Evolutionary conservation across 2,888 invertebrate genomes (phyloP), one percentile per base, ranked within the genome.

Genomic region (Malacosoma neustria): DNA sequence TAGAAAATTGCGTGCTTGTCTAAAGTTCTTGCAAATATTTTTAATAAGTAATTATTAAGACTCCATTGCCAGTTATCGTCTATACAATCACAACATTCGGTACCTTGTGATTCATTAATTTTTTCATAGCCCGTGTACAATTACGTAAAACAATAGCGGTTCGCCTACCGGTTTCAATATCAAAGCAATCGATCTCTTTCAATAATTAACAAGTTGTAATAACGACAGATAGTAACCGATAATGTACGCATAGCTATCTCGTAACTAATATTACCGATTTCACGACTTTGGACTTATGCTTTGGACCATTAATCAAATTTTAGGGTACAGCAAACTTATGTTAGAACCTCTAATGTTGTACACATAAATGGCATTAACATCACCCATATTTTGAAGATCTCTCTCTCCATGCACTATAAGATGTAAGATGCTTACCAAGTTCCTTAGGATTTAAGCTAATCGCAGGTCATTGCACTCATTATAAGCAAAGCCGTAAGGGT

Each of bases 271-370:
- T 22, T 22, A 22, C 22, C 22, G 9, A 22, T 22, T 22, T 22
- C 22, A 22, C 22, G 22, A 22, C 22, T 22, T 22, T 22, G 22
- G 22, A 22, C 22, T 22, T 22, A 22, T 9, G 22, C 6, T 9
- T 22, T 44, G 58, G 51, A 61, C 56, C 64, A 76, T 76, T 72
- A 72, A 75, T 76, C 75, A 75, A 49, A 48, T 62, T 22, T 22
- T 22, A 22, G 3, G 22, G 5, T 22, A 22, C 22, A 5, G 22
- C 22, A 22, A 22, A 22, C 22, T 22, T 2, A 22, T 22, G 22
- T 22, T 22, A 22, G 6, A 22, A 22, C 22, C 5, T 7, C 1
- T n/a, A n/a, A n/a, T n/a, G n/a, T n/a, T n/a, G n/a, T n/a, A n/a
- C n/a, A n/a, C n/a, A n/a, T n/a, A n/a, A n/a, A n/a, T n/a, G n/a